Base-by-base conservation (phyloP, 2,797 vertebrate genomes). In the Calcarius lapponicus region DNA sequence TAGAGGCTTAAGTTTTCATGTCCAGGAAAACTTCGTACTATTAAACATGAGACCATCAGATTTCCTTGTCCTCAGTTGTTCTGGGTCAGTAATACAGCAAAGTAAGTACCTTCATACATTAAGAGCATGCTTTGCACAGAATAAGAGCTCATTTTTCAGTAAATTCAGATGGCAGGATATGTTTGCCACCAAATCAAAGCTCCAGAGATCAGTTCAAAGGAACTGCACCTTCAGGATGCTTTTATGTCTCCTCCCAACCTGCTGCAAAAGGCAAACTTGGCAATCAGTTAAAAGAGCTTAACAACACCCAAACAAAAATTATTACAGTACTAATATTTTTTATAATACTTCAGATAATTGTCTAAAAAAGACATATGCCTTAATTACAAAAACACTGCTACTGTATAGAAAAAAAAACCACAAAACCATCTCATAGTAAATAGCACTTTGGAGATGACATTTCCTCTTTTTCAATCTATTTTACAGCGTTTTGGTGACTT, bases 401-500 rank as follows among this genome's bases (percentile, higher is more conserved):
- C 9, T 65, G 32, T 51, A 71, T n/a, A 69, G 50, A 78, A 72
- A 71, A 72, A 71, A 53, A 51, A 21, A 14, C 1, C 5, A 29
- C 50, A 29, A 51, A 53, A 53, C 36, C 13, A 67, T 34, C 53
- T 92, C 29, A 38, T 36, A 73, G 60, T 45, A 85, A 95, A 92
- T 45, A 36, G 19, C 19, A 56, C 58, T 83, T 76, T 51, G 32
- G 58, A 88, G 45, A 65, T 80, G 40, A 69, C 43, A 61, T 74
- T 92, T 91, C 42, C 42, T 65, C 80, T 71, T 75, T 90, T 91
- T 60, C 79, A 89, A 85, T 93, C 72, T 89, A 86, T 83, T 97
- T 92, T 78, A 80, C 69, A 94, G 57, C 48, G 65, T 94, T 95
- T 83, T 91, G 84, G 53, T 91, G 86, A 85, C 57, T 89, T 95